phyloP scores from a whole-genome alignment of 2,113 vertebrate species.

The Platycercus adscitus region DNA sequence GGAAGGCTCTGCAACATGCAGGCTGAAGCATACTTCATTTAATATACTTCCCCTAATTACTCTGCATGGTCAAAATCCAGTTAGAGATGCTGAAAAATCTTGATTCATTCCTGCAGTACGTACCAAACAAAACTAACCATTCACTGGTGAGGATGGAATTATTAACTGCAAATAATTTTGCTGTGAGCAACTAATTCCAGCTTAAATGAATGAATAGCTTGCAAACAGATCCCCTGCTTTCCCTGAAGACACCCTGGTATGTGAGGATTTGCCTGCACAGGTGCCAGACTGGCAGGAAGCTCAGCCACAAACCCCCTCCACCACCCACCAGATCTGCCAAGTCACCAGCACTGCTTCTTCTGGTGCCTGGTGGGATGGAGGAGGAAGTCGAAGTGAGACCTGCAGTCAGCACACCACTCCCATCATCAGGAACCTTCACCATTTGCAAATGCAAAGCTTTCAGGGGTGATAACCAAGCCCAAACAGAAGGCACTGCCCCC shows the following conservation, averaged over 20 bases:
- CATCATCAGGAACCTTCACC: not conserved
- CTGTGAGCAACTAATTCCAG: not conserved
- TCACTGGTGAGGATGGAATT: not conserved
- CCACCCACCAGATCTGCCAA: not conserved
- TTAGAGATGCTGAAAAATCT: not conserved
- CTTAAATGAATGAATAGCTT: not conserved
- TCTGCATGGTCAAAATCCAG: not conserved
- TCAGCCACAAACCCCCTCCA: not conserved
- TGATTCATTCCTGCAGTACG: not conserved
- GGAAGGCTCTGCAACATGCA: not conserved
- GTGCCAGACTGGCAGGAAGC: fast-evolving
- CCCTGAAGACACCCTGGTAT: not conserved
- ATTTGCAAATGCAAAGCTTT: not conserved
- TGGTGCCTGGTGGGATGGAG: not conserved
- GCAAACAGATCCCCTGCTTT: not conserved
- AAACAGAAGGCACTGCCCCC: not conserved
- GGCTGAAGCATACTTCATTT: not conserved
- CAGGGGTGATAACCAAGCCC: no score
- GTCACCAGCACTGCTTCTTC: not conserved
- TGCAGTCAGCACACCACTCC: not conserved
- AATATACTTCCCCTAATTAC: not conserved
- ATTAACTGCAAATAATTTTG: not conserved
- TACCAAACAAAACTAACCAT: not conserved
- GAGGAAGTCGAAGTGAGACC: not conserved
- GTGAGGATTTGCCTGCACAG: not conserved